Percentiles rank a stretch among this genome's conserved stretches.
Conservation (phyloP, 2,888 invertebrate genomes). For the Temnothorax unifasciatus region DNA sequence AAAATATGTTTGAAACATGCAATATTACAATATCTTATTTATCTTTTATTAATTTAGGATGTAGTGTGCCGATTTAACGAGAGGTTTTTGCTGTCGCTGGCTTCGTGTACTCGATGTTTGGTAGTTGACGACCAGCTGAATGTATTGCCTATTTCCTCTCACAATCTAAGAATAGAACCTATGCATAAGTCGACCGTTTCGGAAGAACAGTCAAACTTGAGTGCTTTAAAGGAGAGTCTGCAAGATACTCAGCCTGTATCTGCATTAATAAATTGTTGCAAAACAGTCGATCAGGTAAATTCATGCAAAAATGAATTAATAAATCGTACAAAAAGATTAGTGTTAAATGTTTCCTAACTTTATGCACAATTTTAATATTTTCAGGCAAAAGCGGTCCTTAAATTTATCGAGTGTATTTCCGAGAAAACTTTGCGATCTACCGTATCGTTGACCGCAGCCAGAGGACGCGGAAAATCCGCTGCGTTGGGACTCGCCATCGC, state of each 20-base stretch:
- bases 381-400: slow-evolving; percentile 94
- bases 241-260: slow-evolving; percentile 97
- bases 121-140: slow-evolving; percentile 98
- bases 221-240: slow-evolving; percentile 93
- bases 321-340: background rate
- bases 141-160: slow-evolving; percentile 96
- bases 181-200: slow-evolving; percentile 88
- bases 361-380: slow-evolving; percentile 33
- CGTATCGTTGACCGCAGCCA: slow-evolving; percentile 97
- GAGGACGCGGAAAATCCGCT: slow-evolving; percentile 99
- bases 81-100: slow-evolving; percentile 96
- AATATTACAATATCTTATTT: background rate
- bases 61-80: slow-evolving; percentile 98
- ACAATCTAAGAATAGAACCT: slow-evolving; percentile 93
- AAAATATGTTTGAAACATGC: background rate
- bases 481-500: slow-evolving; percentile 97
- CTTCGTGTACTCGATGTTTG: slow-evolving; percentile 94
- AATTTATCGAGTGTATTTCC: slow-evolving; percentile 97
- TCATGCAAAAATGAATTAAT: background rate
- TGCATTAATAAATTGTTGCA: slow-evolving; percentile 94
- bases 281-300: slow-evolving; percentile 94
- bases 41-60: slow-evolving; percentile 85
- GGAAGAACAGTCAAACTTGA: slow-evolving; percentile 89
- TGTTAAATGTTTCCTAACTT: background rate
- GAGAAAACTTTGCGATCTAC: slow-evolving; percentile 96